Percentiles rank a stretch among this genome's conserved stretches.
phyloP scores from a whole-genome alignment of 2,113 vertebrate genomes.

The Clarias magur region DNA sequence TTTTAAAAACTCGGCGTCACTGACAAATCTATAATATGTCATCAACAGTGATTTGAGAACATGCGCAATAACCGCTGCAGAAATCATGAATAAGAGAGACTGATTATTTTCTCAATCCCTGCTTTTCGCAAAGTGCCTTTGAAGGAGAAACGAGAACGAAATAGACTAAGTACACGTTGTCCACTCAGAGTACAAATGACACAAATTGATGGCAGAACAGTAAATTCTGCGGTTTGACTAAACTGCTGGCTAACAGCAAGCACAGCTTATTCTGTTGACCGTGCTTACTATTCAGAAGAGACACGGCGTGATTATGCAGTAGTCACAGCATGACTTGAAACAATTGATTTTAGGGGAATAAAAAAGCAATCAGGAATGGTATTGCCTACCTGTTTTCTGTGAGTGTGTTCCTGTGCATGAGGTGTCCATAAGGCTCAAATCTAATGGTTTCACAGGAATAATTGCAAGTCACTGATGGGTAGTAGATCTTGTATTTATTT shows the following conservation, averaged over 20 bases:
- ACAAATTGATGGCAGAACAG: background rate
- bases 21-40: background rate
- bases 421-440: background rate
- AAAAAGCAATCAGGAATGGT: background rate
- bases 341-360: background rate
- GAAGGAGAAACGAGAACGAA: background rate
- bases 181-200: background rate
- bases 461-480: background rate
- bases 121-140: background rate
- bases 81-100: background rate
- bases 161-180: background rate
- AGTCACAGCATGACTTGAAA: background rate
- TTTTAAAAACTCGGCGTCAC: background rate
- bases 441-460: background rate
- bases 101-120: background rate
- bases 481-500: background rate
- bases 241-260: constrained; percentile 2
- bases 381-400: background rate
- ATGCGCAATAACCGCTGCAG: background rate
- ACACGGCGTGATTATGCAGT: background rate
- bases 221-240: background rate
- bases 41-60: background rate
- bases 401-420: background rate
- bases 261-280: background rate
- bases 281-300: background rate